Conservation (phyloP, 2,797 vertebrate genomes). For the Falco rusticolus region DNA sequence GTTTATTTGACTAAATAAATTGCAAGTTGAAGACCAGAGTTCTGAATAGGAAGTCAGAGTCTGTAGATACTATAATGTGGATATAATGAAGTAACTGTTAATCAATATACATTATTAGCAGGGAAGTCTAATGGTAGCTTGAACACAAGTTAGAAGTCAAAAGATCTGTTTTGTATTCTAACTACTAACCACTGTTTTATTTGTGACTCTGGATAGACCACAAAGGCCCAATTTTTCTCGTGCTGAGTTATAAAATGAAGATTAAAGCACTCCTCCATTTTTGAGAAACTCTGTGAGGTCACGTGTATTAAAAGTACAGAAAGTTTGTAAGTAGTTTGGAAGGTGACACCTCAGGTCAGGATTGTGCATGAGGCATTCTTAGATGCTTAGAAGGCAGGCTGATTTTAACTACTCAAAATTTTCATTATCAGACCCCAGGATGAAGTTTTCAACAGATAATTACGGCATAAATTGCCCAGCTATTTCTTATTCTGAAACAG, state of each 20-base stretch:
- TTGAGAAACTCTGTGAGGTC: neutral
- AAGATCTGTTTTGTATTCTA: neutral
- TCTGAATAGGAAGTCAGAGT: neutral
- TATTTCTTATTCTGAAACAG: neutral
- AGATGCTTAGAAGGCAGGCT: neutral
- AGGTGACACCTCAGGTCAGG: neutral
- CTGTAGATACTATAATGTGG: neutral
- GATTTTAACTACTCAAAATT: neutral
- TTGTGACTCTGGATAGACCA: neutral
- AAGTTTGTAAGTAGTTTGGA: neutral
- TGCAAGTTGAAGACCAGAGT: neutral
- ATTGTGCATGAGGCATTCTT: neutral
- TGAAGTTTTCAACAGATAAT: constrained; percentile 34
- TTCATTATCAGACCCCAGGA: neutral
- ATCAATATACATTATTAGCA: neutral
- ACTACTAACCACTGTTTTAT: neutral
- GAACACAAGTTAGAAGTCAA: neutral
- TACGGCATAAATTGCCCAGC: neutral
- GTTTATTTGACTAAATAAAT: neutral
- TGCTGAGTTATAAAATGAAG: neutral
- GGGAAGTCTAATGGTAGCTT: neutral
- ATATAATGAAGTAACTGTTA: neutral
- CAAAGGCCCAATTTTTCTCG: neutral
- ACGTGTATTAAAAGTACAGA: neutral
- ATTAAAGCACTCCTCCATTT: neutral